These are phyloP conservation scores for Caenorhabditis sp. DNA, from an alignment of 2,888 invertebrate species.

Conservation along the genomic window DNA sequence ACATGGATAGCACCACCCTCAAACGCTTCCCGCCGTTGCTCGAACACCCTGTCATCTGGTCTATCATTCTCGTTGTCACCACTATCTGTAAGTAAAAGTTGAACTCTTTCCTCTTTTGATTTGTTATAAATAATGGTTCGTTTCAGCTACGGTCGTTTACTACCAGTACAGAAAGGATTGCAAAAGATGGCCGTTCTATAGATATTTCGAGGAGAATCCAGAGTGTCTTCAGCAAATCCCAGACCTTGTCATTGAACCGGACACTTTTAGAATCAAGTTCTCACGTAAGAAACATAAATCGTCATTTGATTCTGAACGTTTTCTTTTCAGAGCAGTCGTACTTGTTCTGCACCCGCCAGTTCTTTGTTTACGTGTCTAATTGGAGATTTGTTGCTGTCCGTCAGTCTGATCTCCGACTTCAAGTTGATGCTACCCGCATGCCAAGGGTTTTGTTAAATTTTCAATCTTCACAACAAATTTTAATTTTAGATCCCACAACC, in stretches of 20 bases:
- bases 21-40: slow-evolving; percentile 19
- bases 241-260: slow-evolving; percentile 3
- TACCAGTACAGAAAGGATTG: slow-evolving; percentile 16
- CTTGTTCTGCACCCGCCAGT: slow-evolving; percentile 6
- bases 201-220: slow-evolving; percentile 34
- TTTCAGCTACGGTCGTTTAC: slow-evolving; percentile 13
- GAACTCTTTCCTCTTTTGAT: neutral
- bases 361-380: slow-evolving; percentile 36
- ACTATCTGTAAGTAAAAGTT: slow-evolving; percentile 29
- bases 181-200: slow-evolving; percentile 33
- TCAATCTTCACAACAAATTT: too few species aligned
- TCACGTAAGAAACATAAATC: slow-evolving; percentile 5
- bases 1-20: neutral
- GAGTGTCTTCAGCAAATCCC: slow-evolving; percentile 15
- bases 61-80: neutral
- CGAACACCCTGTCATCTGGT: slow-evolving; percentile 25
- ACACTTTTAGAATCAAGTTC: slow-evolving; percentile 22
- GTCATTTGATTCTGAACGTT: neutral
- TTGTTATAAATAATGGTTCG: too few species aligned
- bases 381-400: slow-evolving; percentile 32
- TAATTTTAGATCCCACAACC: slow-evolving; percentile 12
- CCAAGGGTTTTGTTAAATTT: too few species aligned
- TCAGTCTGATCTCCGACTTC: slow-evolving; percentile 22
- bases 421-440: slow-evolving; percentile 35
- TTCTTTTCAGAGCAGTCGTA: slow-evolving; percentile 22